phyloP scores from a whole-genome alignment of 2,888 invertebrate genomes.

The Sericinus montela region DNA sequence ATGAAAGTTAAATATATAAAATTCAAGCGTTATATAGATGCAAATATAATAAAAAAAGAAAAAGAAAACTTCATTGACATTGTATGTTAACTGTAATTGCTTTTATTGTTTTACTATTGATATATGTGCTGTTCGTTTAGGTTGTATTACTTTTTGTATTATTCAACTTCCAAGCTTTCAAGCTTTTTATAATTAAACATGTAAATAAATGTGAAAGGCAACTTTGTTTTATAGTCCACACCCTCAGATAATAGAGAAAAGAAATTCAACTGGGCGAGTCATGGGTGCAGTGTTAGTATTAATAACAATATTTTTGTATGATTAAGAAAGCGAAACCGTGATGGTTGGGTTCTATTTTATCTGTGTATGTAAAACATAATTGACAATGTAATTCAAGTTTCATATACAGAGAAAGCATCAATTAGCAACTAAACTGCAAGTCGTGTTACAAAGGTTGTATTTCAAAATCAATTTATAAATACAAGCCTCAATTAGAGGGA shows the following conservation, averaged over 20 bases:
- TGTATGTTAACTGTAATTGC: too few species aligned
- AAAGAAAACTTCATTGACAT: too few species aligned
- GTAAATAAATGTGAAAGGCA: slow-evolving; percentile 11
- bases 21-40: too few species aligned
- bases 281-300: slow-evolving; percentile 16
- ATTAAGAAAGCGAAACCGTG: slow-evolving; percentile 31
- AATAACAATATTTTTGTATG: slow-evolving; percentile 10
- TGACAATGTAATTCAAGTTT: slow-evolving; percentile 51
- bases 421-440: slow-evolving; percentile 60
- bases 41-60: too few species aligned
- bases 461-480: slow-evolving; percentile 69
- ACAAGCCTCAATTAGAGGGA: slow-evolving; percentile 73
- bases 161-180: too few species aligned
- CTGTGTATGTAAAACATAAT: slow-evolving; percentile 46
- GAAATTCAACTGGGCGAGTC: slow-evolving; percentile 9
- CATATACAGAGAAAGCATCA: slow-evolving; percentile 65
- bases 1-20: too few species aligned
- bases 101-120: too few species aligned
- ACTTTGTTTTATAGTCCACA: slow-evolving; percentile 2
- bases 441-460: slow-evolving; percentile 72
- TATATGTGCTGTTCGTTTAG: too few species aligned
- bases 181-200: neutral
- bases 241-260: slow-evolving; percentile 6
- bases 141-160: too few species aligned
- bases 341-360: slow-evolving; percentile 42